Percentiles rank a stretch among this genome's conserved stretches.
Conservation (phyloP, 1,140 invertebrate genomes). For the Whitmania pigra region DNA sequence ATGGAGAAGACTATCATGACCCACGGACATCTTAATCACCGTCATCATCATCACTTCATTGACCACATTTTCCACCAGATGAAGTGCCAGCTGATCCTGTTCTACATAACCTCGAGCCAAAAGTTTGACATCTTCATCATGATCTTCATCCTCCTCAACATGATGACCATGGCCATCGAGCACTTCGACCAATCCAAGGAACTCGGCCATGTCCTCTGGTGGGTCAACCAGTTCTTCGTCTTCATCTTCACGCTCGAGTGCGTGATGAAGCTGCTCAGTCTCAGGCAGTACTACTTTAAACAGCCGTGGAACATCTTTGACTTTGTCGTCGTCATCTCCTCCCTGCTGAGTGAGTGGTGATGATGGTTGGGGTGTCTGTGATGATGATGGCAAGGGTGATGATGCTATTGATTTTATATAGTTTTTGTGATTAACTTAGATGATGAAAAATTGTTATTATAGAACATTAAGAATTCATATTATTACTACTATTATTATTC, state of each 20-base stretch:
- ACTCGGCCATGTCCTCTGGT: conserved; percentile 66
- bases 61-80: conserved; percentile 55
- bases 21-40: too few relatives aligned
- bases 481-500: not conserved
- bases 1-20: too few relatives aligned
- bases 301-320: conserved; percentile 93
- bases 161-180: conserved; percentile 95
- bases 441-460: too few relatives aligned
- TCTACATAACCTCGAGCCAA: conserved; percentile 91
- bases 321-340: conserved; percentile 81
- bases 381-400: not conserved
- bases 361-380: not conserved
- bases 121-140: conserved; percentile 99
- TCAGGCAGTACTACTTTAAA: conserved; percentile 81
- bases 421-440: too few relatives aligned
- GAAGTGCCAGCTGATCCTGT: conserved; percentile 84
- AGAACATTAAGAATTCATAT: not conserved
- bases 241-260: conserved; percentile 85
- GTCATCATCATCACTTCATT: not conserved
- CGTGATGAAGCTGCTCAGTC: conserved; percentile 73
- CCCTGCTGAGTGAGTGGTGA: conserved; percentile 52
- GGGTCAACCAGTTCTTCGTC: conserved; percentile 87
- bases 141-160: conserved; percentile 95
- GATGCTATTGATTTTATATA: too few relatives aligned
- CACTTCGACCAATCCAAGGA: conserved; percentile 75